Evolutionary conservation across 1,140 invertebrate species (phyloP).

Genomic region (Trichogramma pretiosum): DNA sequence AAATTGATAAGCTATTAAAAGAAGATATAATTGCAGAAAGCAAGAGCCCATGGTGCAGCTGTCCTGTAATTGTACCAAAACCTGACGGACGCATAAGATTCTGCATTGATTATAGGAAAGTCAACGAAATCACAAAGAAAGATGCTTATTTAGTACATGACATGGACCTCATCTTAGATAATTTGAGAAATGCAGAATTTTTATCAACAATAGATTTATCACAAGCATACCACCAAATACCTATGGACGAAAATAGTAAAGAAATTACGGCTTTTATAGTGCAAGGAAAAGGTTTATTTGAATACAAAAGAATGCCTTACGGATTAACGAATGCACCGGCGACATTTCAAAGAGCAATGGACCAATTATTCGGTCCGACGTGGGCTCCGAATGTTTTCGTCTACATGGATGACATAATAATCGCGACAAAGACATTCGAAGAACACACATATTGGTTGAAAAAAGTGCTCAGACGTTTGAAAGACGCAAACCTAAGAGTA

Average conservation of each 20-base stretch:
- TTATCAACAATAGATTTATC: no score
- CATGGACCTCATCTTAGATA: neutral
- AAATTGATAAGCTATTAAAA: no score
- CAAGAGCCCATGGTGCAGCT: no score
- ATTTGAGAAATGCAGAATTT: constrained; percentile 26
- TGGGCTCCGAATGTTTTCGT: constrained; percentile 19
- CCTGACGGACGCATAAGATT: neutral
- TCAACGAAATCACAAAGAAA: no score
- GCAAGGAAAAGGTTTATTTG: constrained; percentile 27
- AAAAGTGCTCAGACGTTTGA: constrained; percentile 23
- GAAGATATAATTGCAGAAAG: no score
- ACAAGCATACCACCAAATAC: no score
- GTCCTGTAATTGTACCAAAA: no score
- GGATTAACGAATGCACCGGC: no score
- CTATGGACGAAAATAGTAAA: no score
- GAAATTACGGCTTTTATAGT: no score
- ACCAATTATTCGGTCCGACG: constrained; percentile 23
- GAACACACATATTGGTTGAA: constrained; percentile 24
- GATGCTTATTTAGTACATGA: neutral
- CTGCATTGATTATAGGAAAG: neutral
- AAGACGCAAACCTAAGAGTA: neutral
- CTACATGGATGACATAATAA: constrained; percentile 35
- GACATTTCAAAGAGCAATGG: constrained; percentile 18
- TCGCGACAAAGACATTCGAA: constrained; percentile 24
- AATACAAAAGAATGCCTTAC: constrained; percentile 28